Base-by-base conservation (phyloP, 2,113 vertebrate genomes). In the Columba livia region DNA sequence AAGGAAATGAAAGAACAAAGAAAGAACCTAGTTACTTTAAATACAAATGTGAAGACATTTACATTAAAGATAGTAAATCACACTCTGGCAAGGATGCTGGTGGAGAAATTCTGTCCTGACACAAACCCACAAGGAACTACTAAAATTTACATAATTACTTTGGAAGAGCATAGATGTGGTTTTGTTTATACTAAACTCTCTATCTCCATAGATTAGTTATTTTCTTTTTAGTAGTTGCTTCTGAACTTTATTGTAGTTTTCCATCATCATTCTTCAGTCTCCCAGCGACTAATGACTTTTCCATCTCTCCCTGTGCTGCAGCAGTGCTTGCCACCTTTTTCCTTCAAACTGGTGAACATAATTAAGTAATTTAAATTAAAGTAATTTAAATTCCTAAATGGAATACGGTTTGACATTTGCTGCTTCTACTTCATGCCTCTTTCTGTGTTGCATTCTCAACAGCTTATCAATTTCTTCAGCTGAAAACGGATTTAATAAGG, bases 1-100 rank as follows among this genome's bases (percentile, higher is more conserved):
- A 74, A 94, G 69, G 54, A 84, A 93, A 83, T 85, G 85, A 92
- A 94, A 95, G 95, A 88, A 92, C 86, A 95, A 95, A 93, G 95
- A 93, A 86, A 62, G 69, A 86, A 72, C 25, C 17, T 56, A 87
- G 73, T 57, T 78, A 84, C 60, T 96, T 95, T 89, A 92, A 92
- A 94, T 93, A 85, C 65, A 89, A 93, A 93, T 4, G 28, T 81
- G 74, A 94, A 89, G 88, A 88, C 72, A 95, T 94, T 93, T 83
- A 79, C 57, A 93, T 88, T 95, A 79, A 62, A 90, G 79, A 92
- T 34, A 95, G 79, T 71, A 72, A 93, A 89, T 94, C 91, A 62
- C 34, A 79, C 69, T 51, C 81, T 88, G 85, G 92, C 85, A 81
- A 88, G 92, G 85, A 91, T 60, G n/a, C n/a, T 79, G 28, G 15